Evolutionary conservation across 2,113 vertebrate genomes (phyloP), one percentile per base, ranked within the genome.

Genomic region (Phalacrocorax carbo): DNA sequence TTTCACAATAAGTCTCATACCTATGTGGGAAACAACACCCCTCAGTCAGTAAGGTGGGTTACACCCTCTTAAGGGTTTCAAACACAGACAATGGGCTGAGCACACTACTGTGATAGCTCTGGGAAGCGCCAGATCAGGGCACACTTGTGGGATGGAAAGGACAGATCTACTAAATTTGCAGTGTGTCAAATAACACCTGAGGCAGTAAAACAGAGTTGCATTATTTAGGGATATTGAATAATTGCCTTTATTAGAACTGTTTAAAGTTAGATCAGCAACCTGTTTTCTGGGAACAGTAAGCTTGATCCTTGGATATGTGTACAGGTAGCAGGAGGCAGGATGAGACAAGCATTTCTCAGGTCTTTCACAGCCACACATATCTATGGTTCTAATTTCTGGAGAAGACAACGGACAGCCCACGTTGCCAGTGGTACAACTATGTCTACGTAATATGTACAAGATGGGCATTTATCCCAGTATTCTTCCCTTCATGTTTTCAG

Each of bases 401-500:
- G 40, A 10, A 65, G 40, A 77, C 21, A 77, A 65, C 3, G 2
- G 30, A 23, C 40, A 72, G 32, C 18, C 32, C 25, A 20, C 25
- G 48, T 17, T 66, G 23, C 20, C 40, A 90, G 40, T 40, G 80
- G 46, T 21, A 55, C 27, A 77, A 55, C 8, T 27, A 48, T 42
- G 26, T 10, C 44, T 46, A 65, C 38, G 26, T 46, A 51, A 34
- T 4, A 52, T 0, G 0, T 15, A 11, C 15, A 68, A 26, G 19
- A 66, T 15, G 2, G 52, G 23, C 15, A n/a, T 61, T 82, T 91
- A n/a, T 34, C 48, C 87, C 55, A 42, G 11, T 65, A 36, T 58
- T 79, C 60, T 77, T 82, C 65, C 48, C 20, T 57, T 96, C 16
- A 6, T n/a, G 4, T 52, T 97, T 94, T 76, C 94, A 97, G 95